These are phyloP conservation scores for Morpho helenor DNA, from an alignment of 2,888 invertebrate genomes.

Conservation along the genomic window DNA sequence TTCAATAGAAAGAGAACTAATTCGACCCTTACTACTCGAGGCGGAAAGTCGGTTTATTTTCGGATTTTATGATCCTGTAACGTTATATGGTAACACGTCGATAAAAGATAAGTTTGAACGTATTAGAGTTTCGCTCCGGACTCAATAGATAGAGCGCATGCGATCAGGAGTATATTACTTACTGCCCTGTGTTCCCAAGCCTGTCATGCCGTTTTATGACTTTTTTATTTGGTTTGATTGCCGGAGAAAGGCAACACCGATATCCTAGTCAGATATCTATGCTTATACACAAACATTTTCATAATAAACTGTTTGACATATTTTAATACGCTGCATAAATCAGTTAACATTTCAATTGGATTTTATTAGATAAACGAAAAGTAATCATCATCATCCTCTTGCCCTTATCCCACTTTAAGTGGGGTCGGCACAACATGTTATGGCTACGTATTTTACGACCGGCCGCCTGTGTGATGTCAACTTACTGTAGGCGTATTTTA, in stretches of 20 bases:
- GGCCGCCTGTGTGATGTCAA: no score
- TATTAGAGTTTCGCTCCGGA: slow-evolving; percentile 57
- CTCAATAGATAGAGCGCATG: slow-evolving; percentile 59
- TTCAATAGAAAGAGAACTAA: slow-evolving; percentile 38
- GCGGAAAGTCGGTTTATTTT: slow-evolving; percentile 51
- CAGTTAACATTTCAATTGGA: no score
- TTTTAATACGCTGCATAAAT: no score
- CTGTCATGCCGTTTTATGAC: slow-evolving; percentile 69
- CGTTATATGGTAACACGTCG: slow-evolving; percentile 52
- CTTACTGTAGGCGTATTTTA: no score
- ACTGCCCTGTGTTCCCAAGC: slow-evolving; percentile 69
- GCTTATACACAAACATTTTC: slow-evolving; percentile 9
- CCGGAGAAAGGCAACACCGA: slow-evolving; percentile 69
- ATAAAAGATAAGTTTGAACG: slow-evolving; percentile 65
- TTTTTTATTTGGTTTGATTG: slow-evolving; percentile 72
- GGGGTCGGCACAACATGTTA: no score
- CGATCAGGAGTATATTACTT: slow-evolving; percentile 61
- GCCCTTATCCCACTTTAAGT: no score
- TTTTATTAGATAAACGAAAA: no score
- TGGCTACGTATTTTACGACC: no score
- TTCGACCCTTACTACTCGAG: slow-evolving; percentile 43
- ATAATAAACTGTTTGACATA: slow-evolving; percentile 7
- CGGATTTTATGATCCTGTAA: slow-evolving; percentile 67
- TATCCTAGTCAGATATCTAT: slow-evolving; percentile 56
- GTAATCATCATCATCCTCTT: no score